phyloP scores from a whole-genome alignment of 1,140 invertebrate genomes.

The Acarapis woodi region DNA sequence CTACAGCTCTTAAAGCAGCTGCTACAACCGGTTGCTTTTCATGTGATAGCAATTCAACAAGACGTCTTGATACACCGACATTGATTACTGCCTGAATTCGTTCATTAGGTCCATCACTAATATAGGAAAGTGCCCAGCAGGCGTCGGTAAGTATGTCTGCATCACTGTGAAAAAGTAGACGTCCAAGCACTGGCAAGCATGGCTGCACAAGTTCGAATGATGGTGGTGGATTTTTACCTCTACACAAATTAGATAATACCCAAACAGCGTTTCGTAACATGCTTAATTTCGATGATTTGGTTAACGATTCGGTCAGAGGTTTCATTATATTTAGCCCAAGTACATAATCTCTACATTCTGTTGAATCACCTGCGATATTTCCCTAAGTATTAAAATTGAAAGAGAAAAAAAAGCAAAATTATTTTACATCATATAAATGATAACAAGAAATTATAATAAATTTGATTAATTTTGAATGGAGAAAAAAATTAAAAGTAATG shows the following conservation, averaged over 20 bases:
- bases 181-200: slow-evolving; percentile 55
- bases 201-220: slow-evolving; percentile 40
- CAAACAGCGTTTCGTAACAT: slow-evolving; percentile 93
- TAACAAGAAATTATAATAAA: background rate
- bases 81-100: slow-evolving; percentile 95
- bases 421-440: background rate
- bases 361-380: slow-evolving; percentile 85
- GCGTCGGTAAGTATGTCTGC: slow-evolving; percentile 71
- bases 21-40: slow-evolving; percentile 68
- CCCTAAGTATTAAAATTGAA: no score
- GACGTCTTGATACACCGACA: slow-evolving; percentile 65
- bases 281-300: slow-evolving; percentile 45
- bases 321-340: slow-evolving; percentile 49
- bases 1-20: slow-evolving; percentile 72
- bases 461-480: background rate
- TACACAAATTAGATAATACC: slow-evolving; percentile 80
- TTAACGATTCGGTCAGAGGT: slow-evolving; percentile 57
- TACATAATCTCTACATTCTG: slow-evolving; percentile 67
- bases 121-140: slow-evolving; percentile 78
- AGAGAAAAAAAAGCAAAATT: slow-evolving; percentile 18
- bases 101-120: slow-evolving; percentile 87
- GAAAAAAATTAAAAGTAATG: no score
- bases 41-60: slow-evolving; percentile 80
- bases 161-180: slow-evolving; percentile 61
- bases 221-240: slow-evolving; percentile 85